Percentiles rank a stretch among this genome's conserved stretches.
phyloP scores from a whole-genome alignment of 2,888 invertebrate genomes.

The Eulithis prunata region DNA sequence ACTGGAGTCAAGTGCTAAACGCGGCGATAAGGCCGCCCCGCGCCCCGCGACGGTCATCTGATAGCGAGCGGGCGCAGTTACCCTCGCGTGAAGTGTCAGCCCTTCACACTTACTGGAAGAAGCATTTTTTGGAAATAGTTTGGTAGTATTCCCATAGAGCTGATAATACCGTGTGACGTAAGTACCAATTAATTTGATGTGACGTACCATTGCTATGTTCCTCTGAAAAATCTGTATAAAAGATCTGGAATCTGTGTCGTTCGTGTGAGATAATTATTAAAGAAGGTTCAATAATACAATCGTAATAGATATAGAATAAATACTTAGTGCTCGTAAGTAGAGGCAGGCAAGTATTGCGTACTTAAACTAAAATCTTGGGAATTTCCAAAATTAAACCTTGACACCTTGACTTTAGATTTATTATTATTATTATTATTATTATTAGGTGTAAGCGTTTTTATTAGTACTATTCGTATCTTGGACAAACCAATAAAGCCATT shows the following conservation, averaged over 20 bases:
- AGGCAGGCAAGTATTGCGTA: too few relatives aligned
- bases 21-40: conserved; percentile 44
- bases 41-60: conserved; percentile 64
- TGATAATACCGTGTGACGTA: conserved; percentile 31
- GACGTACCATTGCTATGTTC: too few relatives aligned
- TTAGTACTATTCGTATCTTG: conserved; percentile 5
- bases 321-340: too few relatives aligned
- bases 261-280: too few relatives aligned
- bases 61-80: conserved; percentile 47
- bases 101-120: conserved; percentile 65
- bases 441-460: conserved; percentile 21
- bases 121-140: conserved; percentile 57
- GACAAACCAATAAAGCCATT: conserved; percentile 23
- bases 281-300: too few relatives aligned
- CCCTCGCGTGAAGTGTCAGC: conserved; percentile 69
- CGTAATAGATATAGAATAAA: too few relatives aligned
- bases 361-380: too few relatives aligned
- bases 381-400: conserved; percentile 17
- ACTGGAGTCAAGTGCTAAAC: conserved; percentile 44
- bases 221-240: too few relatives aligned
- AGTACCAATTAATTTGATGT: too few relatives aligned
- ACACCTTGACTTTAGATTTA: conserved; percentile 21
- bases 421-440: too few relatives aligned
- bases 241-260: too few relatives aligned
- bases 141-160: conserved; percentile 43